phyloP scores from a whole-genome alignment of 2,888 invertebrate species.

The Hecatera dysodea region DNA sequence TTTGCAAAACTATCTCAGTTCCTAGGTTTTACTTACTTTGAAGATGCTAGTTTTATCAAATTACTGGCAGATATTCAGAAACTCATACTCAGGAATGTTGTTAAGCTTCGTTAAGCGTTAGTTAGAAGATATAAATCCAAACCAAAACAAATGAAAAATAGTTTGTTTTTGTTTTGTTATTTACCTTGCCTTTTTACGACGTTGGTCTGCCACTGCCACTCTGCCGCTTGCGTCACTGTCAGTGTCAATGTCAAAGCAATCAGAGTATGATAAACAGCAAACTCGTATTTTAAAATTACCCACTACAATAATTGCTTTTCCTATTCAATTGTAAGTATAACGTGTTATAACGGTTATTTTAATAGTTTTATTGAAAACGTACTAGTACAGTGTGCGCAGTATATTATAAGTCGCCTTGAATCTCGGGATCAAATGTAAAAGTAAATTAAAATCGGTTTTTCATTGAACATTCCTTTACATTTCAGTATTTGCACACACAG shows the following conservation, averaged over 20 bases:
- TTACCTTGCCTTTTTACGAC: not conserved
- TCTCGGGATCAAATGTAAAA: too few species aligned
- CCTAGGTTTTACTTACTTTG: constrained; percentile 9
- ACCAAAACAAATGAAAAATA: constrained; percentile 1
- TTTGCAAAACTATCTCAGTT: too few species aligned
- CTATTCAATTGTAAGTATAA: not conserved
- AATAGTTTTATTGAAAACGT: not conserved
- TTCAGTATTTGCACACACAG: too few species aligned
- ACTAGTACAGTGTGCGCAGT: not conserved
- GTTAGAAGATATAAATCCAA: not conserved
- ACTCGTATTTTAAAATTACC: not conserved
- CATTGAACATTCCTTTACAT: too few species aligned
- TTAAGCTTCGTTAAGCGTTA: not conserved
- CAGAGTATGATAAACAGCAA: not conserved
- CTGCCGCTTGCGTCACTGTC: not conserved
- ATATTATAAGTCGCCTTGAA: not conserved
- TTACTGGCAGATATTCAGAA: not conserved
- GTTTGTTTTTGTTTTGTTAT: constrained; percentile 3
- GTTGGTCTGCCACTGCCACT: too few species aligned
- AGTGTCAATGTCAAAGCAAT: not conserved
- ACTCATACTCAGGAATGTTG: not conserved
- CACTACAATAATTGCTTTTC: not conserved
- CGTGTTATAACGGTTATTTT: constrained; percentile 10
- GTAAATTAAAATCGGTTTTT: too few species aligned
- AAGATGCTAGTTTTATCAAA: not conserved